phyloP scores from a whole-genome alignment of 2,113 vertebrate genomes.

The Cnemophilus loriae region DNA sequence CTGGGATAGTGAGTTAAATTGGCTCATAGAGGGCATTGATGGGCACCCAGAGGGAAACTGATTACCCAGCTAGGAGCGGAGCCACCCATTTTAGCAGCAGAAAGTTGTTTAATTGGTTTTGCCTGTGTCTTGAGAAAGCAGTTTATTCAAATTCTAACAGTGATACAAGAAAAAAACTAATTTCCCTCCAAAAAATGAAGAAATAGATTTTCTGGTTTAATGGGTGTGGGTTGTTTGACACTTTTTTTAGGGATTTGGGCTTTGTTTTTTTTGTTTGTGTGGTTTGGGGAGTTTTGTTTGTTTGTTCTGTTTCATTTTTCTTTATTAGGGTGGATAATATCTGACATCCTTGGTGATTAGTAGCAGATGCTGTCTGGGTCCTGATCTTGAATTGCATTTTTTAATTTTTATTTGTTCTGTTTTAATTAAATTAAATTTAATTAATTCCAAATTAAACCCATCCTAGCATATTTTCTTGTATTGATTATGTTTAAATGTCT shows the following conservation, averaged over 20 bases:
- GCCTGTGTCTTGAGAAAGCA: not conserved
- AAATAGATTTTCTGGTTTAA: not conserved
- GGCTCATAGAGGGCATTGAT: not conserved
- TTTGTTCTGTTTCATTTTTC: not conserved
- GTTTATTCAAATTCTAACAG: not conserved
- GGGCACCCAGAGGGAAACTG: not conserved
- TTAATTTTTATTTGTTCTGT: not conserved
- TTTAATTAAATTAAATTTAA: not conserved
- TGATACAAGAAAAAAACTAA: not conserved
- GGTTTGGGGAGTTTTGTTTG: not conserved
- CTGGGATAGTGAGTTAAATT: not conserved
- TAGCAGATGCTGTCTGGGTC: not conserved
- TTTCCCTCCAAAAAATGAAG: not conserved
- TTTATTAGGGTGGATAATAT: not conserved
- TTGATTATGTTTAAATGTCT: not conserved
- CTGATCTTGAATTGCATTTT: not conserved
- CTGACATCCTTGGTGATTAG: not conserved
- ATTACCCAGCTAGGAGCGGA: not conserved
- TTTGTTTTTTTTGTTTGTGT: not conserved
- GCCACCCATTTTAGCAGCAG: not conserved
- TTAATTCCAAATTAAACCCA: not conserved
- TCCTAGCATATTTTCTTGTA: not conserved
- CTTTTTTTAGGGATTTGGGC: not conserved
- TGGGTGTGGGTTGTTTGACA: not conserved
- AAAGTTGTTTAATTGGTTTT: not conserved